phyloP scores from a whole-genome alignment of 2,113 vertebrate genomes.

The Cacatua alba region DNA sequence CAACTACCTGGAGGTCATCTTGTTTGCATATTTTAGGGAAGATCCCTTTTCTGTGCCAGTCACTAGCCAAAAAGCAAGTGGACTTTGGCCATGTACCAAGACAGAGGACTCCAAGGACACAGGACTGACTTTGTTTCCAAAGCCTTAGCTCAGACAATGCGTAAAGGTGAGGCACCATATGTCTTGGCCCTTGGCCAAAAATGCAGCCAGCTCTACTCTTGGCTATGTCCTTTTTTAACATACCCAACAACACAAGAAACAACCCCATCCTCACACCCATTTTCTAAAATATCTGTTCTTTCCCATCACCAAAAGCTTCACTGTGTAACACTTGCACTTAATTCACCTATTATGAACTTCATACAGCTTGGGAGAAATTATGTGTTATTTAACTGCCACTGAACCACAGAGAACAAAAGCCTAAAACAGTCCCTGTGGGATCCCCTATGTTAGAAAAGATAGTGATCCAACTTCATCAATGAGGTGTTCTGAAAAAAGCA shows the following conservation, averaged over 20 bases:
- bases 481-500: not conserved
- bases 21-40: not conserved
- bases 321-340: not conserved
- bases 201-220: not conserved
- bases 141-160: not conserved
- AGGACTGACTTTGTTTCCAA: not conserved
- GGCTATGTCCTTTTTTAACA: not conserved
- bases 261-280: rapidly evolving
- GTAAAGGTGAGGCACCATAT: not conserved
- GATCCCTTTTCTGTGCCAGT: not conserved
- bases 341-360: not conserved
- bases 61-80: not conserved
- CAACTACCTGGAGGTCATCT: not conserved
- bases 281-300: not conserved
- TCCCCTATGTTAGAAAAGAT: not conserved
- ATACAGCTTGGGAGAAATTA: not conserved
- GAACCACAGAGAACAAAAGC: not conserved
- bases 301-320: not conserved
- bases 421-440: not conserved
- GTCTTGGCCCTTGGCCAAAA: not conserved
- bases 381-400: not conserved
- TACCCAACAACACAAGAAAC: not conserved
- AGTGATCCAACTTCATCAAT: not conserved
- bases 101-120: not conserved
- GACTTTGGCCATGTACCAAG: not conserved